Evolutionary conservation across 1,140 invertebrate genomes (phyloP), one percentile per base, ranked within the genome.

Genomic region (Drosophila bocqueti): DNA sequence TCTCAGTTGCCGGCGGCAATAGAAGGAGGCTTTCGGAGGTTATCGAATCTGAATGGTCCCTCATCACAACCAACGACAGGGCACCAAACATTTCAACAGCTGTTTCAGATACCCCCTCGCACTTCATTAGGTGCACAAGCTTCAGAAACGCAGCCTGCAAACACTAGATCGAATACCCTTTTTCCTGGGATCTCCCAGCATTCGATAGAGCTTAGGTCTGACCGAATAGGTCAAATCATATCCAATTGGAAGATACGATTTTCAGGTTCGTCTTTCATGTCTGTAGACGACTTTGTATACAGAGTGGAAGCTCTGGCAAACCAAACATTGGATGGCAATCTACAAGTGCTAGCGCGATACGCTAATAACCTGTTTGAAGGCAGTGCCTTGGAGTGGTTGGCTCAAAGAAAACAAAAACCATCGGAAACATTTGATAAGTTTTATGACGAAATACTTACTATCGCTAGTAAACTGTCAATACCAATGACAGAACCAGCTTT

Each of bases 301-400:
- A 47, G 65, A 1, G 31, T 9, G 31, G 31, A 31, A 9, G 31
- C 31, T 31, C 31, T 31, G 9, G 31, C 31, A 31, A 31, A 4
- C 66, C 66, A 69, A 31, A 54, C 67, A 6, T 36, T 63, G 21
- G 49, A 63, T 54, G 31, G 59, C 5, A 69, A 69, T 18, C 52
- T 69, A 26, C 40, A 63, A 2, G 15, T 69, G 7, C 24, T 55
- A 29, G 13, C 66, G 8, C 47, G 49, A n/a, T 62, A 62, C 40
- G 66, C 59, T 21, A 47, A 47, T 47, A 26, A 47, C 24, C 45
- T 69, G 2, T 69, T 69, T 29, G 31, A 62, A 46, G 40, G 31
- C 10, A 55, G 59, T 16, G 49, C 47, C 1, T 45, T 18, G 13
- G 66, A 69, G 21, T 69, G 59, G 58, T 55, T 69, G n/a, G 24